Base-by-base conservation (phyloP, 2,797 vertebrate genomes). In the Carduelis carduelis region DNA sequence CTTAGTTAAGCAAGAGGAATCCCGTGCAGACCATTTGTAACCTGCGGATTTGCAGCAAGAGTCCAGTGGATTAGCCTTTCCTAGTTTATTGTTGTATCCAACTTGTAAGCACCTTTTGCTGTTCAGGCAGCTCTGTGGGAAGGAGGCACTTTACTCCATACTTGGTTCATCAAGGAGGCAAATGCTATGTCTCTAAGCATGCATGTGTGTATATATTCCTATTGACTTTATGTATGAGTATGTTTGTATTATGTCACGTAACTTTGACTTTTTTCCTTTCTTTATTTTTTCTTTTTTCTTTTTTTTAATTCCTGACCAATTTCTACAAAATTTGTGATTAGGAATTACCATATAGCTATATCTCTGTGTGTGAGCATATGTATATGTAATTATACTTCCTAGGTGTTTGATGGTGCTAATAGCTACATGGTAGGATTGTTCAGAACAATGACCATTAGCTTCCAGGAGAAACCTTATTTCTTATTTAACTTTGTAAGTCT, bases 351-450 rank as follows among this genome's bases (percentile, higher is more conserved):
- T n/a, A n/a, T 18, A 14, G 37, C 20, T 64, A 1, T 32, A 3
- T 59, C 6, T 57, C 0, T 32, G 3, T 46, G 14, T 21, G 5
- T 12, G 3, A 6, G 1, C 5, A 4, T 12, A 18, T 20, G 2
- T 11, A 26, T 8, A 18, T 52, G 5, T 18, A 24, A 18, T 17
- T 43, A 30, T 6, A 35, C 11, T 20, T 55, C 52, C 44, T 65
- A 49, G 7, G 14, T 41, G 6, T 44, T 83, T 69, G 30, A 26
- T 41, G 7, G 14, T 34, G 12, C 6, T 41, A 27, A n/a, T 14
- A 72, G 14, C 8, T 39, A 43, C 3, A 4, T 52, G 23, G 11
- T 57, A 56, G 15, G 8, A 41, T n/a, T 77, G 14, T 43, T 59
- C 15, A 66, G 70, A 75, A 24, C 17, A 64, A 52, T 18, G 5